Conservation (phyloP, 2,113 vertebrate species). For the Acanthisitta chloris region DNA sequence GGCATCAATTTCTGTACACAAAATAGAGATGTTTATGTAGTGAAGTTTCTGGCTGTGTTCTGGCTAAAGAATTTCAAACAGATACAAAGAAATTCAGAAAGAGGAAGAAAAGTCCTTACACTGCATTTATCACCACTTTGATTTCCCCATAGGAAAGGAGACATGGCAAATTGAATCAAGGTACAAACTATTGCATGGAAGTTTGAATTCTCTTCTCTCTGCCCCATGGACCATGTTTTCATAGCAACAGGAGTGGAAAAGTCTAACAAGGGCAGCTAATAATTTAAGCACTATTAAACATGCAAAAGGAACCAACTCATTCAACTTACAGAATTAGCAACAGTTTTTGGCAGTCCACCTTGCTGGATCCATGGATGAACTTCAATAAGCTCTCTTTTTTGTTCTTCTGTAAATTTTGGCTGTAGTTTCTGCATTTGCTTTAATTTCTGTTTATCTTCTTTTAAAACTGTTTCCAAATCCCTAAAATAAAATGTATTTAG, state of each 20-base stretch:
- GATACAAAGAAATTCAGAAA: neutral
- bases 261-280: neutral
- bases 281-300: neutral
- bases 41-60: neutral
- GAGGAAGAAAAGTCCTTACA: neutral
- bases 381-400: conserved; percentile 85
- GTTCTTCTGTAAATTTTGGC: conserved; percentile 85
- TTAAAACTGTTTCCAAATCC: conserved; percentile 80
- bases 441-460: conserved; percentile 86
- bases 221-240: neutral
- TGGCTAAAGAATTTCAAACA: neutral
- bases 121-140: neutral
- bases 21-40: neutral
- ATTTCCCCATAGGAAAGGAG: neutral
- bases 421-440: conserved; percentile 87
- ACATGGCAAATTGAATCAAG: neutral
- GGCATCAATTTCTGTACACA: neutral
- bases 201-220: neutral
- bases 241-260: neutral
- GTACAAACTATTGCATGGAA: neutral
- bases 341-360: conserved; percentile 80
- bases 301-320: neutral
- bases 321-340: conserved; percentile 79
- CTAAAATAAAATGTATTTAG: conserved; percentile 55
- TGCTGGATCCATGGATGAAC: conserved; percentile 90